Conservation (phyloP, 92 coral and sea anemone species). For the Palythoa grandiflora region DNA sequence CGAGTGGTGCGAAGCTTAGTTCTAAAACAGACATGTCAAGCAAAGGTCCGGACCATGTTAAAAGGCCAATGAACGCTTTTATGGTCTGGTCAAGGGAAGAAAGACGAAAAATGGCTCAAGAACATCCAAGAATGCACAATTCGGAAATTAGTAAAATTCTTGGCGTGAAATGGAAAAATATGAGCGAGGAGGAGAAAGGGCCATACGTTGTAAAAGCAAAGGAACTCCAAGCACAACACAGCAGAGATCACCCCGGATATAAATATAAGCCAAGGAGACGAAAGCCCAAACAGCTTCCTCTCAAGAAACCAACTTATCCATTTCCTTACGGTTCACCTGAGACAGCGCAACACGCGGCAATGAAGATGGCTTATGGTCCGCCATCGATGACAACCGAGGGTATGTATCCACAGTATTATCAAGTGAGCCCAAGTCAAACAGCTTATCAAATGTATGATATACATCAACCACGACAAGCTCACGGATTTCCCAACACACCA, state of each 20-base stretch:
- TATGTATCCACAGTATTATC: conserved; percentile 90
- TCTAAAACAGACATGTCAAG: conserved; percentile 71
- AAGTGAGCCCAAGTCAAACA: conserved; percentile 76
- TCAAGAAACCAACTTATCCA: conserved; percentile 92
- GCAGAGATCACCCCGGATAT: conserved; percentile 94
- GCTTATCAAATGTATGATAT: conserved; percentile 89
- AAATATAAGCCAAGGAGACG: conserved; percentile 97
- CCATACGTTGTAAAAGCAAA: conserved; percentile 94
- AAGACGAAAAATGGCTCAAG: conserved; percentile 86
- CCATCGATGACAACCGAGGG: conserved; percentile 86
- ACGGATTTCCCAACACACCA: conserved; percentile 64
- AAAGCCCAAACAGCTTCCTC: conserved; percentile 87
- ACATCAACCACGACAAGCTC: conserved; percentile 80
- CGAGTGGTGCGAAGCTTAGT: conserved; percentile 57
- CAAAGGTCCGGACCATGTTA: conserved; percentile 89
- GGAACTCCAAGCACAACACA: conserved; percentile 92
- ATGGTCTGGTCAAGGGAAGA: conserved; percentile 98
- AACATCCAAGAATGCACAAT: conserved; percentile 96
- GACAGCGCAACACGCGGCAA: conserved; percentile 77
- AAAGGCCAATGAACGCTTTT: conserved; percentile 99
- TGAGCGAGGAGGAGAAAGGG: conserved; percentile 86
- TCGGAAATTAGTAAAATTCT: conserved; percentile 97
- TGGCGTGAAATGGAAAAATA: conserved; percentile 87
- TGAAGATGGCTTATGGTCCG: conserved; percentile 91
- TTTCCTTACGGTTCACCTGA: conserved; percentile 85